Conservation (phyloP, 2,888 invertebrate genomes). For the Mactromeris polynyma region DNA sequence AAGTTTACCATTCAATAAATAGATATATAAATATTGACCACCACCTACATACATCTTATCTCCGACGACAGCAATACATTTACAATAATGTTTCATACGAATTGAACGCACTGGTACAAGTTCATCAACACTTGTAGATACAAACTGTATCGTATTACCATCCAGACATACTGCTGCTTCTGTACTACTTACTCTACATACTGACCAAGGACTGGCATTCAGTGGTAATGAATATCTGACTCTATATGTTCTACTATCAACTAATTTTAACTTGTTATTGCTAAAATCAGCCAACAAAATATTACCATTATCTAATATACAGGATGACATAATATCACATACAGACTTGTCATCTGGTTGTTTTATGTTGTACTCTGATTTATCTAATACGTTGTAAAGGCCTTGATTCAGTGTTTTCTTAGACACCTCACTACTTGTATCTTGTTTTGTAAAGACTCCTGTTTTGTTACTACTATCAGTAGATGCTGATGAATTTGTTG, state of each 20-base stretch:
- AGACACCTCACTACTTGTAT: no score
- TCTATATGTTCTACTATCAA: constrained; percentile 11
- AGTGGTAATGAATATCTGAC: neutral
- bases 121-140: neutral
- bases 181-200: neutral
- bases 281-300: neutral
- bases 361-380: no score
- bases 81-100: neutral
- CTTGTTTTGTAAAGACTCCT: no score
- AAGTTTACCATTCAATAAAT: neutral
- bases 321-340: constrained; percentile 12
- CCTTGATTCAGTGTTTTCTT: no score
- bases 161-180: constrained; percentile 3
- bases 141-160: constrained; percentile 15
- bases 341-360: no score
- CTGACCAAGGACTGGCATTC: neutral
- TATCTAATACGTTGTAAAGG: no score
- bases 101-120: neutral
- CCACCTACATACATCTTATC: neutral
- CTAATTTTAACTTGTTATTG: neutral
- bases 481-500: neutral
- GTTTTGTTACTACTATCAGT: neutral
- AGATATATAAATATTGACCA: neutral
- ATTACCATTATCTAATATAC: constrained; percentile 20
- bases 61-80: neutral